phyloP scores from a whole-genome alignment of 2,888 invertebrate species.

The Punctoribates punctum region DNA sequence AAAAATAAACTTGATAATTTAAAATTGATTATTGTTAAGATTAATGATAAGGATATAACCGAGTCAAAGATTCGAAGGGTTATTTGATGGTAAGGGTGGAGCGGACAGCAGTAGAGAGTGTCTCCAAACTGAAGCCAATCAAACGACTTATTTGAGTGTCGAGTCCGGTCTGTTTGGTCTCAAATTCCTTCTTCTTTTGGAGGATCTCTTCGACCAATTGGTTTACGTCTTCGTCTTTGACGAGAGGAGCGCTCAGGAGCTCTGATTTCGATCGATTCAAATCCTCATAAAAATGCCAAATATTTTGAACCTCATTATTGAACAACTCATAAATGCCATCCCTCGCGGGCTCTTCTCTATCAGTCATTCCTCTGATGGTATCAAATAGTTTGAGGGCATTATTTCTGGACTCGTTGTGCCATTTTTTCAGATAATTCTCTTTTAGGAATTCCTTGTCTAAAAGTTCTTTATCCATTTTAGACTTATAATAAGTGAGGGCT shows the following conservation, averaged over 20 bases:
- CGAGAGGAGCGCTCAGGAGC: too few species aligned
- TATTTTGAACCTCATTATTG: neutral
- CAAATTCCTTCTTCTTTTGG: neutral
- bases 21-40: too few species aligned
- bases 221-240: neutral
- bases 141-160: neutral
- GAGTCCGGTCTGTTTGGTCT: neutral
- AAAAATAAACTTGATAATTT: too few species aligned
- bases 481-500: neutral
- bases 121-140: neutral
- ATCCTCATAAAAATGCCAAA: neutral
- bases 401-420: neutral
- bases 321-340: neutral
- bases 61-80: too few species aligned
- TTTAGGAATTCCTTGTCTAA: neutral
- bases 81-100: neutral
- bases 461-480: neutral
- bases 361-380: neutral
- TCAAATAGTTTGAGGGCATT: neutral
- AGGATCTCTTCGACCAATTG: neutral
- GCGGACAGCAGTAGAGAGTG: neutral
- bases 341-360: neutral
- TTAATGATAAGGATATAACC: too few species aligned
- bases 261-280: neutral
- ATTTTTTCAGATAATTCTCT: neutral